These are phyloP conservation scores for Apamea crenata DNA, from an alignment of 2,888 invertebrate species.

Conservation along the genomic window DNA sequence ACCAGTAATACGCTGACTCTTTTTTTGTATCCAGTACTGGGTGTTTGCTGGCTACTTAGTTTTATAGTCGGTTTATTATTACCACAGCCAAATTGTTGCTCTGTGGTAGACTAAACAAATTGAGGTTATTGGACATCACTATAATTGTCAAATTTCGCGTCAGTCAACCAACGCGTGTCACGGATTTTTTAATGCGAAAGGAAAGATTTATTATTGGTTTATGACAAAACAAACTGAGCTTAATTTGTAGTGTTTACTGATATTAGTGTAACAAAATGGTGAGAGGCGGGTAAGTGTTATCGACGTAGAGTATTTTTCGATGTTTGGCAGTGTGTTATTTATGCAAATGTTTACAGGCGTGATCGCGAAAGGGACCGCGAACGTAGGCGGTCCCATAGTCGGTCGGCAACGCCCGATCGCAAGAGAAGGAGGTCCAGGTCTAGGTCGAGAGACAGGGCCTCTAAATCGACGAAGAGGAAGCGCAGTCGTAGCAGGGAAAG, in stretches of 20 bases:
- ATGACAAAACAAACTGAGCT: constrained; percentile 29
- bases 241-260: constrained; percentile 55
- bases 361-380: constrained; percentile 86
- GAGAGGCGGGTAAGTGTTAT: constrained; percentile 83
- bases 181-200: constrained; percentile 46
- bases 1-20: too few relatives aligned
- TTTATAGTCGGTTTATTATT: neutral
- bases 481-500: constrained; percentile 92
- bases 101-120: neutral
- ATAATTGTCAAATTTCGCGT: constrained; percentile 52
- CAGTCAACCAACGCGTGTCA: constrained; percentile 65
- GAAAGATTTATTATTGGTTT: constrained; percentile 29
- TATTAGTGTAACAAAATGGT: constrained; percentile 74
- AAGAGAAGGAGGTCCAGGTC: constrained; percentile 90
- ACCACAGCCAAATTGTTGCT: neutral
- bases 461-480: constrained; percentile 91
- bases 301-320: neutral
- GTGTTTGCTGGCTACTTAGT: neutral
- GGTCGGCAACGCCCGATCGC: constrained; percentile 91
- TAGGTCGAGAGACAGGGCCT: constrained; percentile 90
- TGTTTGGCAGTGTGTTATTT: constrained; percentile 9
- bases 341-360: constrained; percentile 75
- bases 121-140: constrained; percentile 16
- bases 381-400: constrained; percentile 91
- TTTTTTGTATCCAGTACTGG: neutral